Conservation (phyloP, 2,888 invertebrate genomes). For the Psococerastis gibbosa region DNA sequence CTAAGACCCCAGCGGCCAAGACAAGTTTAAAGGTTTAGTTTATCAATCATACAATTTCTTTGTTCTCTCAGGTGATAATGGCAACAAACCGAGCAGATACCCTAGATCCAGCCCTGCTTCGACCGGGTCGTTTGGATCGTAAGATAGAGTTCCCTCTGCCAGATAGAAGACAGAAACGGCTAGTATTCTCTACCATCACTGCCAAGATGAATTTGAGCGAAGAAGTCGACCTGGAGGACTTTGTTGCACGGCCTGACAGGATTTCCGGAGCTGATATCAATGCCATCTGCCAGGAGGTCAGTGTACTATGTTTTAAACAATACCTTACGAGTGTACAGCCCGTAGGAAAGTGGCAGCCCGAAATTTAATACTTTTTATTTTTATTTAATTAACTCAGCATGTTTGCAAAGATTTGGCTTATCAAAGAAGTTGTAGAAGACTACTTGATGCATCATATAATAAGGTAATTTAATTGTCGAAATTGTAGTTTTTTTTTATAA, state of each 20-base stretch:
- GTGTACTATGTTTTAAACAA: too few relatives aligned
- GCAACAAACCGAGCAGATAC: conserved; percentile 71
- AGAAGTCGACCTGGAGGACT: conserved; percentile 97
- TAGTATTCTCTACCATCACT: conserved; percentile 96
- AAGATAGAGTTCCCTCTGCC: conserved; percentile 99
- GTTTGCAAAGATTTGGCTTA: too few relatives aligned
- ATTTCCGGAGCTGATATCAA: conserved; percentile 99
- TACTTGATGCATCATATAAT: too few relatives aligned
- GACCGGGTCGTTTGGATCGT: conserved; percentile 90
- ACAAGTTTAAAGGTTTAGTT: too few relatives aligned
- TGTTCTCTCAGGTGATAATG: conserved; percentile 26
- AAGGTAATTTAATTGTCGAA: too few relatives aligned
- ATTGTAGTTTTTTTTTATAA: too few relatives aligned
- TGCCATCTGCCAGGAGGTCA: conserved; percentile 94
- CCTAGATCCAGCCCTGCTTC: conserved; percentile 86
- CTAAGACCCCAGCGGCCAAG: too few relatives aligned
- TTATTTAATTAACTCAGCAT: too few relatives aligned
- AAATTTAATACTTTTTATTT: too few relatives aligned
- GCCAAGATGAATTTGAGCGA: conserved; percentile 93
- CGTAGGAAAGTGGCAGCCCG: too few relatives aligned
- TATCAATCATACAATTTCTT: not conserved
- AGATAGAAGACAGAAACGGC: conserved; percentile 79
- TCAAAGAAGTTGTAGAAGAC: too few relatives aligned
- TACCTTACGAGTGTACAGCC: too few relatives aligned
- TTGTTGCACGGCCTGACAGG: conserved; percentile 94